phyloP scores from a whole-genome alignment of 2,797 vertebrate species.

The Adrianichthys oophorus region DNA sequence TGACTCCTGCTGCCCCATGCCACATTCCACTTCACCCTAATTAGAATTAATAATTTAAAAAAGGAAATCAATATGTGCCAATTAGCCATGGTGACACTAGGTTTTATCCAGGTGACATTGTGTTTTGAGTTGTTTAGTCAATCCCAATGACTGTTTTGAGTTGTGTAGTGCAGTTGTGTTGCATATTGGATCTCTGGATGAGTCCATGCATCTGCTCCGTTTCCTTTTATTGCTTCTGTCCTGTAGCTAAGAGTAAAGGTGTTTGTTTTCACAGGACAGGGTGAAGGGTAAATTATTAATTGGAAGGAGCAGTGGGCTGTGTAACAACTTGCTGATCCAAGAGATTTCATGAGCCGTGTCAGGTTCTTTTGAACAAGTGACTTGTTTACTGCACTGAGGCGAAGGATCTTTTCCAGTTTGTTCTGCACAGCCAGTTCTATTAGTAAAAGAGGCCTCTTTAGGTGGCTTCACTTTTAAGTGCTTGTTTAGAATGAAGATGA shows the following conservation, averaged over 20 bases:
- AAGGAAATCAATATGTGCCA: slow-evolving; percentile 97
- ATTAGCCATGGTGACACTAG: slow-evolving; percentile 84
- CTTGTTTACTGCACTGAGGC: slow-evolving; percentile 66
- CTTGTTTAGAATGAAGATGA: slow-evolving; percentile 45
- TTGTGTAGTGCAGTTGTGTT: slow-evolving; percentile 10
- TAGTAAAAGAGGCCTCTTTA: slow-evolving; percentile 33
- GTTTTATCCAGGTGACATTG: slow-evolving; percentile 87
- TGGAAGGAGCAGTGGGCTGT: slow-evolving; percentile 72
- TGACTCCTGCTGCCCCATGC: slow-evolving; percentile 83
- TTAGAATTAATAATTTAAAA: slow-evolving; percentile 99
- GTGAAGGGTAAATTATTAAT: slow-evolving; percentile 80
- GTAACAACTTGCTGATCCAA: slow-evolving; percentile 82
- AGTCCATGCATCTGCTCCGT: slow-evolving; percentile 45
- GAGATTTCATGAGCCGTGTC: slow-evolving; percentile 68
- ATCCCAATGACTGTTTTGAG: slow-evolving; percentile 59
- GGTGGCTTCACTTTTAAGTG: slow-evolving; percentile 33
- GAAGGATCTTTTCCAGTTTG: slow-evolving; percentile 52
- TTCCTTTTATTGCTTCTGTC: slow-evolving; percentile 59
- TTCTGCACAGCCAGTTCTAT: slow-evolving; percentile 35
- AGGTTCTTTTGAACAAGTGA: slow-evolving; percentile 75
- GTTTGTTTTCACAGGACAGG: slow-evolving; percentile 65
- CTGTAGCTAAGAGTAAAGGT: slow-evolving; percentile 47
- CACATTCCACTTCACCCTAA: slow-evolving; percentile 93
- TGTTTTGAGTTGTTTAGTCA: slow-evolving; percentile 60
- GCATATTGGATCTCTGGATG: slow-evolving; percentile 43